These are phyloP conservation scores for Trissoscelio sp. DNA, from an alignment of 2,888 invertebrate genomes.

Conservation along the genomic window DNA sequence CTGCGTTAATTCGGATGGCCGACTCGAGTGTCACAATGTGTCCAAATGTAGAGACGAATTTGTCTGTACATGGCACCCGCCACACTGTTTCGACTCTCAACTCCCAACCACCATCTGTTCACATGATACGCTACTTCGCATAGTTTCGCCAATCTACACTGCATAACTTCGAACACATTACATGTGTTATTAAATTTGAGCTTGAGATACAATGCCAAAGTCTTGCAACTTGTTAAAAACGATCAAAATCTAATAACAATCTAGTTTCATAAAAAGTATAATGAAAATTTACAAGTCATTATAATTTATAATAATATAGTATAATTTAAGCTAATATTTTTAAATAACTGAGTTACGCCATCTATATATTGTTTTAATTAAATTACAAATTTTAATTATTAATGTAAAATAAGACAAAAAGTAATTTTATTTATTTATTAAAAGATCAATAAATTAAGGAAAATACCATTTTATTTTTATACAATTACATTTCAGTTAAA, in stretches of 20 bases:
- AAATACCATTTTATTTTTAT: no score
- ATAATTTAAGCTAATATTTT: no score
- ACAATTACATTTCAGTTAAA: no score
- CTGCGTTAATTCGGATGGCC: conserved; percentile 63
- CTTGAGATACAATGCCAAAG: conserved; percentile 31
- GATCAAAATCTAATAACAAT: neutral
- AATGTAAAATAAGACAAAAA: no score
- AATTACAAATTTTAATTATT: no score
- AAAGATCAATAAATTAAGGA: no score
- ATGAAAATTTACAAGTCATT: no score
- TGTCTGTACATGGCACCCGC: conserved; percentile 64
- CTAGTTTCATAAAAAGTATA: no score
- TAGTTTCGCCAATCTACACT: conserved; percentile 55
- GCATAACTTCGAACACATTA: conserved; percentile 50
- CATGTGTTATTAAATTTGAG: conserved; percentile 53
- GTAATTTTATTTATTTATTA: no score
- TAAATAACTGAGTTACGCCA: no score
- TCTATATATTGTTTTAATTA: no score
- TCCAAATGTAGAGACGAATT: conserved; percentile 65
- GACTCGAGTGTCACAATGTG: conserved; percentile 61
- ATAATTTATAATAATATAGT: no score
- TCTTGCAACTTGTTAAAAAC: neutral
- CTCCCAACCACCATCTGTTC: conserved; percentile 58
- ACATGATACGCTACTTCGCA: conserved; percentile 55
- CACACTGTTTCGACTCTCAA: conserved; percentile 59